Evolutionary conservation across 2,113 vertebrate species (phyloP).

Genomic region (Charina bottae): DNA sequence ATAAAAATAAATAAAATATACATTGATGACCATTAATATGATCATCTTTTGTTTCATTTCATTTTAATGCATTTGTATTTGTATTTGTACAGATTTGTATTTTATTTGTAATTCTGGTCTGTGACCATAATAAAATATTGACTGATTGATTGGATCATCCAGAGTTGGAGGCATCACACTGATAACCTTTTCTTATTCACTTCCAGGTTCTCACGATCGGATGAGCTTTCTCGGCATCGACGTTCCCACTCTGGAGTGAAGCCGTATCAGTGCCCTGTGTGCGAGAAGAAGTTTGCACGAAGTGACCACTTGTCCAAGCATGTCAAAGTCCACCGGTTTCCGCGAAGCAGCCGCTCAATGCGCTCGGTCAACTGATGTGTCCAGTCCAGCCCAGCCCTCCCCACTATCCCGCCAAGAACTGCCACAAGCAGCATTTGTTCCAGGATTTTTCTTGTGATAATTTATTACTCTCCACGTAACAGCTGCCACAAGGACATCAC

Average conservation of each 20-base stretch:
- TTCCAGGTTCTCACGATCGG: constrained; percentile 93
- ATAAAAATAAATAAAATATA: too few species aligned
- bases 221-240: constrained; percentile 94
- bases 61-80: too few species aligned
- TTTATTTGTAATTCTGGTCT: too few species aligned
- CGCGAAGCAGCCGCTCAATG: constrained; percentile 88
- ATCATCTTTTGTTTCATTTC: too few species aligned
- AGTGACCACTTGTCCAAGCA: constrained; percentile 99
- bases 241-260: constrained; percentile 98
- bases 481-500: constrained; percentile 63
- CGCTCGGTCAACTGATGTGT: constrained; percentile 86
- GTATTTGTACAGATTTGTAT: too few species aligned
- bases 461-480: constrained; percentile 81
- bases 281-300: constrained; percentile 98
- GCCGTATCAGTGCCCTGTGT: constrained; percentile 95
- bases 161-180: not conserved
- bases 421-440: constrained; percentile 64
- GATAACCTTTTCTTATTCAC: constrained; percentile 36
- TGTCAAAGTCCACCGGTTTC: constrained; percentile 98
- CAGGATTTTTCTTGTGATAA: constrained; percentile 78
- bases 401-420: constrained; percentile 26
- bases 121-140: too few species aligned
- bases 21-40: not conserved
- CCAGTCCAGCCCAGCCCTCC: constrained; percentile 35
- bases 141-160: not conserved